Conservation (phyloP, 2,113 vertebrate genomes). For the Pollimyrus isidori region DNA sequence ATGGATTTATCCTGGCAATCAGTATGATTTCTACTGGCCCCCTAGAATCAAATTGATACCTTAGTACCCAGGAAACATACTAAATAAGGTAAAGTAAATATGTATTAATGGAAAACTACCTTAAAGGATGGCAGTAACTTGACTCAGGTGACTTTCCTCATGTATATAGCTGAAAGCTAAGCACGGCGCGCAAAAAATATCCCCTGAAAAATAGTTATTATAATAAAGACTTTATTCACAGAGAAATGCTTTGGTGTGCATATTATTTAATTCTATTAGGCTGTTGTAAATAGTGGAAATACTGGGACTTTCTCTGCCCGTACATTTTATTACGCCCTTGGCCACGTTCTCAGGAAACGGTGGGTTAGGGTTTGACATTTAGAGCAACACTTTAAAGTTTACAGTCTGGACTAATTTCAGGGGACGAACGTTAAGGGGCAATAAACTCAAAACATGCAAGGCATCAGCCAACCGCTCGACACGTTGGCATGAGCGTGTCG, state of each 20-base stretch:
- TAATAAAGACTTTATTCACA: background rate
- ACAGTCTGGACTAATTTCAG: background rate
- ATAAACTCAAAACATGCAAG: background rate
- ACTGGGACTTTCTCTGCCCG: background rate
- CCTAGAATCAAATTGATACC: background rate
- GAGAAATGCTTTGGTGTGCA: background rate
- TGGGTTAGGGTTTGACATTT: background rate
- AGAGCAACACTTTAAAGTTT: background rate
- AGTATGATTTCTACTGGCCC: background rate
- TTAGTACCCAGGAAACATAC: background rate
- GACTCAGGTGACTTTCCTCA: background rate
- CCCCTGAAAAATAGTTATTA: background rate
- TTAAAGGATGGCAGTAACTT: background rate
- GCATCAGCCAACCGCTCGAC: background rate
- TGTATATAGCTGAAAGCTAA: background rate
- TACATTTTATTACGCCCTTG: background rate
- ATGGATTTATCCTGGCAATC: background rate
- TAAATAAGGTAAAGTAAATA: background rate
- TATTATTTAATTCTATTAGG: background rate
- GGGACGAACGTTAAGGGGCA: background rate
- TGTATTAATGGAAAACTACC: background rate
- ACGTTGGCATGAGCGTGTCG: background rate
- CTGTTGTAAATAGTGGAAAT: background rate
- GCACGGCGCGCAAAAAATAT: background rate
- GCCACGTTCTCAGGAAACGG: background rate